phyloP scores from a whole-genome alignment of 2,888 invertebrate species.

The Chrysolina haemoptera region DNA sequence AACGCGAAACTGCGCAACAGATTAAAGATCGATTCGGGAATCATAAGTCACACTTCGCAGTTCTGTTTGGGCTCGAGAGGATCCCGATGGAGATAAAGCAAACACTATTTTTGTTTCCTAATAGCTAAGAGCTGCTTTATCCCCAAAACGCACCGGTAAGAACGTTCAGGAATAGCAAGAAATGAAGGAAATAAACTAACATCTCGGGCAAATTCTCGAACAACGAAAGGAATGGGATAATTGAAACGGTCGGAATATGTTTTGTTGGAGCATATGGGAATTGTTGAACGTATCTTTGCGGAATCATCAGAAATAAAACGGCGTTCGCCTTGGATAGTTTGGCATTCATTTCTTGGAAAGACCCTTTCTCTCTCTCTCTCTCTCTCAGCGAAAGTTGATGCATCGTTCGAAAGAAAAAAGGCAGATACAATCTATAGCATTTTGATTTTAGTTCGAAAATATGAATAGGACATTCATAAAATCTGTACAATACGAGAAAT shows the following conservation, averaged over 20 bases:
- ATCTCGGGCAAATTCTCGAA: constrained; percentile 47
- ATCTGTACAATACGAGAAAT: too few species aligned
- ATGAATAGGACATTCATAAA: too few species aligned
- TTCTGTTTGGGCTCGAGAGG: constrained; percentile 37
- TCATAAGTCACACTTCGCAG: constrained; percentile 47
- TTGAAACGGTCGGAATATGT: constrained; percentile 51
- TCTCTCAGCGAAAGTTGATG: too few species aligned
- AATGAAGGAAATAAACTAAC: constrained; percentile 47
- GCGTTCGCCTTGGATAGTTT: too few species aligned
- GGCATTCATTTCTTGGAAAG: too few species aligned
- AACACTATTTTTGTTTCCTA: constrained; percentile 64
- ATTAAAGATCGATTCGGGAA: constrained; percentile 44
- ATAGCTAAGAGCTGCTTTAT: constrained; percentile 60
- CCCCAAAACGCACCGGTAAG: constrained; percentile 53
- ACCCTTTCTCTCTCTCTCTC: too few species aligned
- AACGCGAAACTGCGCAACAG: constrained; percentile 32
- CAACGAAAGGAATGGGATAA: constrained; percentile 45
- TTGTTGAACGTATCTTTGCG: not conserved
- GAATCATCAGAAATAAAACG: too few species aligned
- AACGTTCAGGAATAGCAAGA: constrained; percentile 41
- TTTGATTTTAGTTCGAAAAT: too few species aligned
- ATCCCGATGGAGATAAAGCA: constrained; percentile 59
- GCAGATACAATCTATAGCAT: too few species aligned
- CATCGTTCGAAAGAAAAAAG: too few species aligned
- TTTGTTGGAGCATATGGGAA: constrained; percentile 42